A percentile compares a stretch with the other conserved stretches of the same genome.
Conservation (phyloP, 1,140 invertebrate species). For the Zaprionus tsacasi region DNA sequence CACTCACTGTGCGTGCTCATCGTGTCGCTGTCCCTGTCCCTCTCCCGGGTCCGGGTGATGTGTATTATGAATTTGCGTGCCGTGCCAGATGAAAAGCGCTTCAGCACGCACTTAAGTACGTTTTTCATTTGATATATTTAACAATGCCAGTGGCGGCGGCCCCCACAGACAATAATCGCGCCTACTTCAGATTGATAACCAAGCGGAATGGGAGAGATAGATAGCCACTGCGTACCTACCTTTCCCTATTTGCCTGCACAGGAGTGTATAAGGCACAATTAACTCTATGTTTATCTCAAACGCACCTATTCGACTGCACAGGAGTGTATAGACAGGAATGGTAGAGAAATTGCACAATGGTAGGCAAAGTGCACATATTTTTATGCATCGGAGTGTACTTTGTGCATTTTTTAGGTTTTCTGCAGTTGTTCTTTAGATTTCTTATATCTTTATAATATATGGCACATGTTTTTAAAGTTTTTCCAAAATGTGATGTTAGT, state of each 20-base stretch:
- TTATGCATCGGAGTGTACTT: no score
- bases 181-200: slow-evolving; percentile 40
- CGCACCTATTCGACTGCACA: no score
- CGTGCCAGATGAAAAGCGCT: slow-evolving; percentile 59
- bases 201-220: neutral
- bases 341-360: no score
- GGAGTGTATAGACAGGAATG: no score
- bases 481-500: no score
- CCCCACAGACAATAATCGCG: slow-evolving; percentile 38
- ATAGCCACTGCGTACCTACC: neutral
- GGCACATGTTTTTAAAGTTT: no score
- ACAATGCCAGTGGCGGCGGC: slow-evolving; percentile 19
- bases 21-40: slow-evolving; percentile 7
- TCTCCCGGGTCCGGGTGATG: slow-evolving; percentile 19
- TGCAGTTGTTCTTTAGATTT: no score
- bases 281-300: no score
- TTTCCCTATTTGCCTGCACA: neutral
- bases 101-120: slow-evolving; percentile 60
- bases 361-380: no score
- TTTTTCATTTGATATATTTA: slow-evolving; percentile 61
- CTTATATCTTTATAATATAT: no score
- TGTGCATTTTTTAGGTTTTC: no score
- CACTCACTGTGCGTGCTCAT: neutral
- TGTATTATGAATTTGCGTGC: slow-evolving; percentile 61
- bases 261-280: neutral